phyloP scores from a whole-genome alignment of 2,797 vertebrate genomes.

The Sebastes taczanowskii region DNA sequence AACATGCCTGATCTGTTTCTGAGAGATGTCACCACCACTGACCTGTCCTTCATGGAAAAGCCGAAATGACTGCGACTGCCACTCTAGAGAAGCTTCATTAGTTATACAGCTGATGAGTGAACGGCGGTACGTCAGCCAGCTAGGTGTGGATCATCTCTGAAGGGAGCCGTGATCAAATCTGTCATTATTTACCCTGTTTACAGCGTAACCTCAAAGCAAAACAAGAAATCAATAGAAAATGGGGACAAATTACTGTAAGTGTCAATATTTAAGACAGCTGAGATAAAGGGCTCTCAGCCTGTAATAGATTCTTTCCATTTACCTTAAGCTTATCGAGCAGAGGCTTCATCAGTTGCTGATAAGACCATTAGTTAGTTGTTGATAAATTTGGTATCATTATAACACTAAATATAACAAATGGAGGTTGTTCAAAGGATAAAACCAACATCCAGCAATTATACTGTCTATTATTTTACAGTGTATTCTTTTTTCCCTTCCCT shows the following conservation, averaged over 20 bases:
- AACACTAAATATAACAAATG: slow-evolving; percentile 62
- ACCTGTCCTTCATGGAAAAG: slow-evolving; percentile 24
- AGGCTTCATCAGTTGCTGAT: slow-evolving; percentile 59
- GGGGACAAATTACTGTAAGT: slow-evolving; percentile 79
- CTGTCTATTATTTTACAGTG: background rate
- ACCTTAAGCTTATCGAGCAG: slow-evolving; percentile 68
- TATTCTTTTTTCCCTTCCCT: background rate
- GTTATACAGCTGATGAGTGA: slow-evolving; percentile 39
- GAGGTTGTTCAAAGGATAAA: slow-evolving; percentile 31
- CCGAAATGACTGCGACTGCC: background rate
- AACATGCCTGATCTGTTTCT: slow-evolving; percentile 50
- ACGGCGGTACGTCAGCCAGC: slow-evolving; percentile 4
- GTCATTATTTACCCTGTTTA: slow-evolving; percentile 79
- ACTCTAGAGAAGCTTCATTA: slow-evolving; percentile 39
- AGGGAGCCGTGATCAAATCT: slow-evolving; percentile 59
- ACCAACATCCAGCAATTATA: slow-evolving; percentile 32
- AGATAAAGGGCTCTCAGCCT: slow-evolving; percentile 73
- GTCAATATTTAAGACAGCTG: slow-evolving; percentile 79
- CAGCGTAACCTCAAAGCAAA: slow-evolving; percentile 72
- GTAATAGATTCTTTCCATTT: slow-evolving; percentile 76
- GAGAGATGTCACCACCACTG: slow-evolving; percentile 43
- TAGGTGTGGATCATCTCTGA: slow-evolving; percentile 30
- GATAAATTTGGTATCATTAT: slow-evolving; percentile 71
- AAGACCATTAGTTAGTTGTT: slow-evolving; percentile 70
- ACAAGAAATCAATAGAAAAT: slow-evolving; percentile 82